Percentiles rank a stretch among this genome's conserved stretches.
Evolutionary conservation across 2,888 invertebrate genomes (phyloP).

Genomic region (Xylophagus ater): DNA sequence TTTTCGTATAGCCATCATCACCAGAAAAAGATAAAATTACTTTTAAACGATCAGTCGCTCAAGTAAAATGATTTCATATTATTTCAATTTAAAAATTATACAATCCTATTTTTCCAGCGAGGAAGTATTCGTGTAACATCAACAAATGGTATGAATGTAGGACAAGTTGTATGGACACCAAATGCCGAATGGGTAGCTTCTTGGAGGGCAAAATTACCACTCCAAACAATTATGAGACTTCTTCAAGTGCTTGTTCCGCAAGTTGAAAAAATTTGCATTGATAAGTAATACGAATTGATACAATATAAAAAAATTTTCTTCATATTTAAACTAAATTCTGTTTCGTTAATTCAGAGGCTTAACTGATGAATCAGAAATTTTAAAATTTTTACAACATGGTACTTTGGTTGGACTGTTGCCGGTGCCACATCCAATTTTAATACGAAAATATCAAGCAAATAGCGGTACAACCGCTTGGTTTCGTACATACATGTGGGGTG

Average conservation of each 20-base stretch:
- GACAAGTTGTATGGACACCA: conserved; percentile 72
- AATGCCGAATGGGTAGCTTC: conserved; percentile 89
- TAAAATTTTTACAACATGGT: conserved; percentile 97
- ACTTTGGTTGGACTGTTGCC: conserved; percentile 94
- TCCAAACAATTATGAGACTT: conserved; percentile 98
- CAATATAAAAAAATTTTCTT: background rate
- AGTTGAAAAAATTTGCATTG: conserved; percentile 99
- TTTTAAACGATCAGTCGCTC: conserved; percentile 29
- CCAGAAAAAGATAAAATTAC: conserved; percentile 12
- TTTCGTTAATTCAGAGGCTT: conserved; percentile 66
- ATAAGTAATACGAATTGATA: conserved; percentile 58
- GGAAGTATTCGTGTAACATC: conserved; percentile 50
- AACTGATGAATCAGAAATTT: conserved; percentile 98
- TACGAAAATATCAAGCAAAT: conserved; percentile 98
- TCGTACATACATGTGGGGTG: conserved; percentile 99
- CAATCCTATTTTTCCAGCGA: conserved; percentile 37
- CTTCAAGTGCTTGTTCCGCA: conserved; percentile 98
- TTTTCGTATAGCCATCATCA: conserved; percentile 8
- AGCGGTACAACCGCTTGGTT: conserved; percentile 99
- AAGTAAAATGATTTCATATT: conserved; percentile 24
- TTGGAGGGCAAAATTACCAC: conserved; percentile 93
- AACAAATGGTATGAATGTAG: conserved; percentile 19
- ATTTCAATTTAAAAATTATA: background rate
- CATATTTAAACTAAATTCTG: conserved; percentile 16
- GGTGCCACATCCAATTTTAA: conserved; percentile 98